phyloP scores from a whole-genome alignment of 2,888 invertebrate genomes.

The Synergus japonicus region DNA sequence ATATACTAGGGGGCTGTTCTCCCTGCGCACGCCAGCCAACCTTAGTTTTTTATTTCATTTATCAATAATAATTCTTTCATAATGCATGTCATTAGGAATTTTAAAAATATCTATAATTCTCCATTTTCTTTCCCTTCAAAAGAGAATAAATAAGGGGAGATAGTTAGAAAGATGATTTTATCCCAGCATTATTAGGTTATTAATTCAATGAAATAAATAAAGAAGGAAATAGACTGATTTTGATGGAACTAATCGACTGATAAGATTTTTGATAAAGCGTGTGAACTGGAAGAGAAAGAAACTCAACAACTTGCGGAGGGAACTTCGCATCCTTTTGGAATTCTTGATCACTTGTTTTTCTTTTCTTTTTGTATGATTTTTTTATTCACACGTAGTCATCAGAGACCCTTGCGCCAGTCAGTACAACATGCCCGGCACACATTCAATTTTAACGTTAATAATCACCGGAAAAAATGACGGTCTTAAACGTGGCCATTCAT shows the following conservation, averaged over 20 bases:
- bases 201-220: background rate
- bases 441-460: constrained; percentile 73
- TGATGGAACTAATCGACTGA: background rate
- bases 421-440: constrained; percentile 50
- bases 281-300: constrained; percentile 10
- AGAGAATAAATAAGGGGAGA: no score
- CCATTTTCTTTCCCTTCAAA: no score
- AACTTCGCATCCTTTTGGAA: constrained; percentile 2
- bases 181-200: background rate
- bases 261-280: background rate
- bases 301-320: background rate
- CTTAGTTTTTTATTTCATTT: no score
- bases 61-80: no score
- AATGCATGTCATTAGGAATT: no score
- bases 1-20: no score
- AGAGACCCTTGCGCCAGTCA: constrained; percentile 36
- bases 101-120: no score
- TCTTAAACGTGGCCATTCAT: constrained; percentile 68
- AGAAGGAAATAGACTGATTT: background rate
- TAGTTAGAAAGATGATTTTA: no score
- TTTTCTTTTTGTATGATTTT: background rate
- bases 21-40: no score
- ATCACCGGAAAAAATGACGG: constrained; percentile 65
- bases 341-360: background rate
- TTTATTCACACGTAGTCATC: constrained; percentile 43